Percentiles rank a stretch among this genome's conserved stretches.
phyloP scores from a whole-genome alignment of 2,888 invertebrate species.

The Geotrupes spiniger region DNA sequence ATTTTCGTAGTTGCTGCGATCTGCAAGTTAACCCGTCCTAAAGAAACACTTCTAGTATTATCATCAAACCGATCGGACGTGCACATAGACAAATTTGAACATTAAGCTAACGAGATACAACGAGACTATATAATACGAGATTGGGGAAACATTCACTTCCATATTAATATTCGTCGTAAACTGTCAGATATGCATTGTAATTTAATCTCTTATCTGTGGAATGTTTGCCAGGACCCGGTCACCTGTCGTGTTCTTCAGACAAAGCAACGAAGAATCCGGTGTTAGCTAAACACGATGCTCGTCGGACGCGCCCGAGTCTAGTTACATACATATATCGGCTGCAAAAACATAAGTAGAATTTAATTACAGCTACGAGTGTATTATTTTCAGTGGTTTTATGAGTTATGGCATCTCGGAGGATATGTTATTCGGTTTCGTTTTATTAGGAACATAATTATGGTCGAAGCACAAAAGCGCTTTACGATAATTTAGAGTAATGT shows the following conservation, averaged over 20 bases:
- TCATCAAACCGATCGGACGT: too few species aligned
- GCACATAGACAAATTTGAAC: too few species aligned
- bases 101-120: background rate
- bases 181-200: slow-evolving; percentile 28
- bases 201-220: slow-evolving; percentile 29
- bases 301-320: background rate
- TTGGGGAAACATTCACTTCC: slow-evolving; percentile 7
- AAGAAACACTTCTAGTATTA: too few species aligned
- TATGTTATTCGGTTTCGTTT: too few species aligned
- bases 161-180: slow-evolving; percentile 30
- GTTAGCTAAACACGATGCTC: background rate
- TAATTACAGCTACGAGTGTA: background rate
- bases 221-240: slow-evolving; percentile 23
- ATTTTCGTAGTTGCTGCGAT: too few species aligned
- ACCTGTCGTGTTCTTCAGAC: slow-evolving; percentile 19
- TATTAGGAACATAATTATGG: too few species aligned
- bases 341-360: background rate
- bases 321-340: slow-evolving; percentile 6
- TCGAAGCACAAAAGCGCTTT: too few species aligned
- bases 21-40: too few species aligned
- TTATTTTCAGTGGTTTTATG: background rate
- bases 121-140: background rate
- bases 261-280: background rate
- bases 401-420: background rate
- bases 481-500: too few species aligned